Evolutionary conservation across 1,140 invertebrate species (phyloP).

Genomic region (Ditylenchus dipsaci): DNA sequence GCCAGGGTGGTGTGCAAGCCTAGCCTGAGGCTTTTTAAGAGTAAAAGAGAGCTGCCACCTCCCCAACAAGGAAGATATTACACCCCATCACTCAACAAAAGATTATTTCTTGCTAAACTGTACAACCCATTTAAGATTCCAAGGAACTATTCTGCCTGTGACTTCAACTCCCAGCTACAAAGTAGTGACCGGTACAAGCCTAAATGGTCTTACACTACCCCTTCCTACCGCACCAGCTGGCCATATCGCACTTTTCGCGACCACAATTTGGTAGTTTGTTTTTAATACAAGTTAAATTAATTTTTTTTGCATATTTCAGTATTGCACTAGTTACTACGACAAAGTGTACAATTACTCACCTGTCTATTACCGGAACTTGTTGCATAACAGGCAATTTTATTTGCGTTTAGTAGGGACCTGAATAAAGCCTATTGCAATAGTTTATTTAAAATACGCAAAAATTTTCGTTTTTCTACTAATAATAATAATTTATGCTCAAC

Average conservation of each 20-base stretch:
- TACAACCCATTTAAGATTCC: constrained; percentile 2
- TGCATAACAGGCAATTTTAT: background rate
- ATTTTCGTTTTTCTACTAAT: background rate
- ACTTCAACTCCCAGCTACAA: constrained; percentile 1
- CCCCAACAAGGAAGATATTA: too few species aligned
- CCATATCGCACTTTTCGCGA: background rate
- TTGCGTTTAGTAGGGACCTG: too few species aligned
- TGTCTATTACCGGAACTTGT: background rate
- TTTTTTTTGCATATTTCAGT: background rate
- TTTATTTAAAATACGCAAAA: background rate
- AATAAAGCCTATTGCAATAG: background rate
- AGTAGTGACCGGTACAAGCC: background rate
- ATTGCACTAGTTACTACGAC: background rate
- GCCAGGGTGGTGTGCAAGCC: too few species aligned
- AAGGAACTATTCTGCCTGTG: background rate
- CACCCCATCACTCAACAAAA: too few species aligned
- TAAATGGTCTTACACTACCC: background rate
- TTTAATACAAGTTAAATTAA: background rate
- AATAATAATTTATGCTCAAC: too few species aligned
- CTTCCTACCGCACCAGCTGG: background rate
- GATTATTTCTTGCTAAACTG: too few species aligned
- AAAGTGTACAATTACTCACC: background rate
- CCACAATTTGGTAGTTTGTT: background rate
- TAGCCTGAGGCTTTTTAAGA: too few species aligned
- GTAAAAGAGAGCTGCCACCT: too few species aligned